Conservation (phyloP, 2,113 vertebrate genomes). For the Nycticorax nycticorax region DNA sequence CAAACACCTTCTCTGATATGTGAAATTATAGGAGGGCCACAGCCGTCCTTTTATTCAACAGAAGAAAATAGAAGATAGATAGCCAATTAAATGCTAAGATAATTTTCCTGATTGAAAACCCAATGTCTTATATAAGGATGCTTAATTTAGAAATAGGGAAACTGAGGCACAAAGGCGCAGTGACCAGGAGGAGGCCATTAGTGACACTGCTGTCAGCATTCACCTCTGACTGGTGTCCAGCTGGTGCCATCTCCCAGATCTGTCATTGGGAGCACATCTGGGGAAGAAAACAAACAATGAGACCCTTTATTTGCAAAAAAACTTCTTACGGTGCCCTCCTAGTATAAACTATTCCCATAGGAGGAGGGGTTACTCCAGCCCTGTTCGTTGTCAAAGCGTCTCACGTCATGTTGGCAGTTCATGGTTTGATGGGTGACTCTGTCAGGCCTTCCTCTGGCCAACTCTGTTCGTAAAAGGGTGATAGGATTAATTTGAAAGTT, state of each 20-base stretch:
- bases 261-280: neutral
- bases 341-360: neutral
- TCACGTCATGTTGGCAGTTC: fast-evolving
- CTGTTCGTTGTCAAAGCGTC: neutral
- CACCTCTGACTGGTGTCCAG: neutral
- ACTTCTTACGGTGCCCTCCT: neutral
- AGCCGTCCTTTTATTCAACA: neutral
- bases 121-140: neutral
- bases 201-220: neutral
- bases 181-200: neutral
- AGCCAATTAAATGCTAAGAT: neutral
- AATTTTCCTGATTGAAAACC: neutral
- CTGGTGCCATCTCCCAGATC: neutral
- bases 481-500: neutral
- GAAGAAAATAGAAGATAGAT: neutral
- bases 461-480: neutral
- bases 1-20: neutral
- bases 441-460: neutral
- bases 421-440: neutral
- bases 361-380: neutral
- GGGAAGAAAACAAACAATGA: neutral
- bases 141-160: neutral
- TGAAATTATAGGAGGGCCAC: neutral
- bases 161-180: neutral
- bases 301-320: neutral